These are phyloP conservation scores for Aricia artaxerxes DNA, from an alignment of 2,888 invertebrate species.

Conservation along the genomic window DNA sequence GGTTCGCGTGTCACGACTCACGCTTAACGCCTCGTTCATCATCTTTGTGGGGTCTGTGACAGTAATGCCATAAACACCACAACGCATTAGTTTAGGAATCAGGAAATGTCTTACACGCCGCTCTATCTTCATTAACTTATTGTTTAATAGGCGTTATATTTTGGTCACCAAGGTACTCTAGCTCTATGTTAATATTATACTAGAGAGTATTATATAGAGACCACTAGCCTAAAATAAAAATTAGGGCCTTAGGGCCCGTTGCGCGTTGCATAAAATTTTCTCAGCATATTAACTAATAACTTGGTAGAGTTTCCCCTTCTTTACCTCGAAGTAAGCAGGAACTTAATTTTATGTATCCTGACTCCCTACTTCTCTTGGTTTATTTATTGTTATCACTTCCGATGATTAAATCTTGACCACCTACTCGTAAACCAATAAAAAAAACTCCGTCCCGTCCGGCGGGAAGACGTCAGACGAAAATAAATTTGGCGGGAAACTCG, in stretches of 20 bases:
- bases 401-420: constrained; percentile 14
- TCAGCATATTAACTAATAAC: neutral
- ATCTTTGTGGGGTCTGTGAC: constrained; percentile 5
- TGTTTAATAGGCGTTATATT: too few relatives aligned
- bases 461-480: constrained; percentile 49
- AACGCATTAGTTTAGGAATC: neutral
- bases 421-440: constrained; percentile 7
- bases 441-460: constrained; percentile 45
- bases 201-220: too few relatives aligned
- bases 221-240: too few relatives aligned
- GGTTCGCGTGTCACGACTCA: neutral
- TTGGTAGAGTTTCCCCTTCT: neutral
- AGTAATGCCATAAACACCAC: neutral
- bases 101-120: neutral
- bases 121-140: neutral
- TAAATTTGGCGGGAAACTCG: constrained; percentile 68
- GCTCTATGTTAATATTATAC: too few relatives aligned
- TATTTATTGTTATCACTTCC: constrained; percentile 23
- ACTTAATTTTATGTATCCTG: neutral
- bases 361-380: neutral
- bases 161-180: neutral
- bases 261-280: neutral
- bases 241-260: too few relatives aligned
- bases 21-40: neutral
- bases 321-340: neutral